Evolutionary conservation across 2,797 vertebrate genomes (phyloP).

Genomic region (Salmo trutta): DNA sequence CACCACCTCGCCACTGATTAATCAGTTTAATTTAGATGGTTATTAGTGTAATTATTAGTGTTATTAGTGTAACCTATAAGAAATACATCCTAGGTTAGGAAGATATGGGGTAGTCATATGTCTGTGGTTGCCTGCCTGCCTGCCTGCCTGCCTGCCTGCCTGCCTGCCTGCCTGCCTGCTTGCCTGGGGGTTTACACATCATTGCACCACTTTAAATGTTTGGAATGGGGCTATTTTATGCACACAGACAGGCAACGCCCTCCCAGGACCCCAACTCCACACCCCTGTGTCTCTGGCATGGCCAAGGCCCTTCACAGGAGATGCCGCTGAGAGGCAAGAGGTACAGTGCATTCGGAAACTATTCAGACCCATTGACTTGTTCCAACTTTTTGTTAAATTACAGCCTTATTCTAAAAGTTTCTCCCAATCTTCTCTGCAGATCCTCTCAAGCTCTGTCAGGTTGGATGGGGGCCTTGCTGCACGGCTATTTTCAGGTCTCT

Average conservation of each 20-base stretch:
- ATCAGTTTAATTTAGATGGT: not conserved
- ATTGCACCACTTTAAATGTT: not conserved
- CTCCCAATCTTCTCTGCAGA: no score
- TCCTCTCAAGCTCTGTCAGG: no score
- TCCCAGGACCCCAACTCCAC: not conserved
- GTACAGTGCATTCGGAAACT: no score
- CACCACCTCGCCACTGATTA: not conserved
- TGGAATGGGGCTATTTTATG: not conserved
- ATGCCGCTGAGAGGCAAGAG: not conserved
- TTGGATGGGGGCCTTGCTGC: no score
- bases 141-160: no score
- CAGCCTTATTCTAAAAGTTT: no score
- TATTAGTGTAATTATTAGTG: not conserved
- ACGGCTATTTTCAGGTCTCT: no score
- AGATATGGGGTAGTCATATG: not conserved
- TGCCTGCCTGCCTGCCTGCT: not conserved
- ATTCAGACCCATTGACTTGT: no score
- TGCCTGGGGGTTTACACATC: not conserved
- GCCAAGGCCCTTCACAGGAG: not conserved
- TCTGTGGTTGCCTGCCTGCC: not conserved
- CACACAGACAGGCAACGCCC: not conserved
- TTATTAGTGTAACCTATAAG: not conserved
- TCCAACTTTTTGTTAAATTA: no score
- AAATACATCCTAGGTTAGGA: not conserved
- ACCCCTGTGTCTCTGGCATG: no score